These are phyloP conservation scores for Scomberomorus guttatus DNA, from an alignment of 2,797 vertebrate genomes.

Conservation along the genomic window DNA sequence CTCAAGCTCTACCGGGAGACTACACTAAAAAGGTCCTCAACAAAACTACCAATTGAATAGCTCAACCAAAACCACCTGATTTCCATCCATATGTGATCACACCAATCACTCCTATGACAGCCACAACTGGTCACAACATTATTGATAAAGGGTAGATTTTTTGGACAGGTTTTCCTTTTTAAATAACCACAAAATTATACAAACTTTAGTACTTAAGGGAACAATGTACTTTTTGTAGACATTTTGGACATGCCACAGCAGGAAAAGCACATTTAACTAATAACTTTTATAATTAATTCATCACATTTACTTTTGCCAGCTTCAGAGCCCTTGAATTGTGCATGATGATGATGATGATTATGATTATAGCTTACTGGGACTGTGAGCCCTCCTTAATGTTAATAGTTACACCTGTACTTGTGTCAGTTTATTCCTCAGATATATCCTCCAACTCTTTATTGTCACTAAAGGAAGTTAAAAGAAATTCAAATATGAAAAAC, in stretches of 20 bases:
- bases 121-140: too few species aligned
- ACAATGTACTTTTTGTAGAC: not conserved
- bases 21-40: not conserved
- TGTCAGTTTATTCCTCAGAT: not conserved
- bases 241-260: not conserved
- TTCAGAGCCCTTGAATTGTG: not conserved
- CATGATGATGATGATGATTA: too few species aligned
- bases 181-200: too few species aligned
- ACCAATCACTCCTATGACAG: too few species aligned
- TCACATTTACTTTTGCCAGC: too few species aligned
- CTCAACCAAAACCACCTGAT: not conserved
- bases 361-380: not conserved
- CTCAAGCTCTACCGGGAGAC: not conserved
- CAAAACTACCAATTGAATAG: not conserved
- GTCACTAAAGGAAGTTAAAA: too few species aligned
- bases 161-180: too few species aligned
- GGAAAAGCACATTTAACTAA: not conserved
- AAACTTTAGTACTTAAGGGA: too few species aligned
- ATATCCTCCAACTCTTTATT: too few species aligned
- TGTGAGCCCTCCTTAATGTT: not conserved
- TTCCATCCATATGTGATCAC: not conserved
- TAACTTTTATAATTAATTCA: not conserved
- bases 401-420: too few species aligned
- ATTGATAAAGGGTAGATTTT: too few species aligned
- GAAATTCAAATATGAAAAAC: too few species aligned